Evolutionary conservation across 2,888 invertebrate species (phyloP).

Genomic region (Trichogramma dendrolimi): DNA sequence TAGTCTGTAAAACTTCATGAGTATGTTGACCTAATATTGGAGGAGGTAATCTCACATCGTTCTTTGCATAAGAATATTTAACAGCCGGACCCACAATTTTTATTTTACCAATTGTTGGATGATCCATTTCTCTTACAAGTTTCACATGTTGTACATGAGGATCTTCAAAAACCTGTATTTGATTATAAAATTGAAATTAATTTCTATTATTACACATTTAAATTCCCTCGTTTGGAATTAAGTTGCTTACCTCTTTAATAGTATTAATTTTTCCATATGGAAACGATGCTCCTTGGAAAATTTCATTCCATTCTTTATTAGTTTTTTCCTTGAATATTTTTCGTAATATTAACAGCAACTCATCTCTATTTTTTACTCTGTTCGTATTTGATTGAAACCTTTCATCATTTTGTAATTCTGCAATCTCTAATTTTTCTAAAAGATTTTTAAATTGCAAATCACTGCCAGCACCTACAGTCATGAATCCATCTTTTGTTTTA

Average conservation of each 20-base stretch:
- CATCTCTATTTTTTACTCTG: slow-evolving; percentile 72
- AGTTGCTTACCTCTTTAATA: slow-evolving; percentile 61
- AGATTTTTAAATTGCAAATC: slow-evolving; percentile 75
- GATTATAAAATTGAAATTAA: background rate
- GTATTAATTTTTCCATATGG: slow-evolving; percentile 89
- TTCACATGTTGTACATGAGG: slow-evolving; percentile 73
- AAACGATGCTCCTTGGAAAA: slow-evolving; percentile 72
- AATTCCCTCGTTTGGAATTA: background rate
- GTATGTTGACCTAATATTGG: slow-evolving; percentile 89
- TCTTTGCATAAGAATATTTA: slow-evolving; percentile 68
- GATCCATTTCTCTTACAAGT: slow-evolving; percentile 69
- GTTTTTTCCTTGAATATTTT: slow-evolving; percentile 61
- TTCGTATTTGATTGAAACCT: slow-evolving; percentile 69
- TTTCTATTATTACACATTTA: slow-evolving; percentile 7
- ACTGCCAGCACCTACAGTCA: slow-evolving; percentile 85
- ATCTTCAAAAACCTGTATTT: slow-evolving; percentile 72
- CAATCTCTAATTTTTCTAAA: slow-evolving; percentile 61
- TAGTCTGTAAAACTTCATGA: slow-evolving; percentile 63
- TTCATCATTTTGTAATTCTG: slow-evolving; percentile 60
- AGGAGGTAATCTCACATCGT: slow-evolving; percentile 69
- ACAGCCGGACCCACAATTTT: slow-evolving; percentile 86
- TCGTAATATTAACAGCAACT: slow-evolving; percentile 63
- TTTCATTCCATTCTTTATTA: slow-evolving; percentile 69
- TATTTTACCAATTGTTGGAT: slow-evolving; percentile 67
- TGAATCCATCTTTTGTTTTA: slow-evolving; percentile 73